These are phyloP conservation scores for Drosophila jambulina DNA, from an alignment of 1,140 invertebrate genomes.

Conservation along the genomic window DNA sequence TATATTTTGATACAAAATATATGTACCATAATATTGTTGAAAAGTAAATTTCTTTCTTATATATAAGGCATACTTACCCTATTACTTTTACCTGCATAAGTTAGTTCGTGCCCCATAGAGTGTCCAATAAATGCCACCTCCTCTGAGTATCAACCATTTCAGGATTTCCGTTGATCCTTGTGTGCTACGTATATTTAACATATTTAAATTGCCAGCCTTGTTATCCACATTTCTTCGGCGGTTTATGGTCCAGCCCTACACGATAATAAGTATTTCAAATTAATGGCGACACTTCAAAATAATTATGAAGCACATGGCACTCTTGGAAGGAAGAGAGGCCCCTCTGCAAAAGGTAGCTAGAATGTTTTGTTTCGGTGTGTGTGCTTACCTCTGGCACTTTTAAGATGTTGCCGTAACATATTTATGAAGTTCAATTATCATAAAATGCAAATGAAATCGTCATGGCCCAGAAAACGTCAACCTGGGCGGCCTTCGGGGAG, in stretches of 20 bases:
- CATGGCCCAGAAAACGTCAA: conserved; percentile 81
- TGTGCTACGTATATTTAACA: conserved; percentile 61
- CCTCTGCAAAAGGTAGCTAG: conserved; percentile 1
- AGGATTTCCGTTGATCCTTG: conserved; percentile 6
- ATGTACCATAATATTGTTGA: too few relatives aligned
- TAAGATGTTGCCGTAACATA: conserved; percentile 82
- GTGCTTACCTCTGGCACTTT: conserved; percentile 79
- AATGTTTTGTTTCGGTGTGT: conserved; percentile 38
- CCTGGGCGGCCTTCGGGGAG: conserved; percentile 47
- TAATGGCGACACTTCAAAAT: conserved; percentile 79
- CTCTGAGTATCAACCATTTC: conserved; percentile 6
- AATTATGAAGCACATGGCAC: conserved; percentile 77
- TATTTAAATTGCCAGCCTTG: conserved; percentile 69
- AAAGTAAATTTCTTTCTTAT: too few relatives aligned
- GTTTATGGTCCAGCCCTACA: conserved; percentile 61
- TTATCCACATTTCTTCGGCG: conserved; percentile 65
- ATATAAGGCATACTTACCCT: too few relatives aligned
- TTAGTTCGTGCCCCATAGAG: background rate
- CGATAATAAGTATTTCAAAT: conserved; percentile 79
- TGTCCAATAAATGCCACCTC: background rate
- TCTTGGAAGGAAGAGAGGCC: conserved; percentile 9
- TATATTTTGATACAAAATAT: too few relatives aligned
- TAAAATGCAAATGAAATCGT: conserved; percentile 84
- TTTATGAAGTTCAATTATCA: conserved; percentile 84
- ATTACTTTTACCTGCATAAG: background rate